Percentiles rank a stretch among this genome's conserved stretches.
Evolutionary conservation across 2,797 vertebrate species (phyloP).

Genomic region (Caiman crocodilus): DNA sequence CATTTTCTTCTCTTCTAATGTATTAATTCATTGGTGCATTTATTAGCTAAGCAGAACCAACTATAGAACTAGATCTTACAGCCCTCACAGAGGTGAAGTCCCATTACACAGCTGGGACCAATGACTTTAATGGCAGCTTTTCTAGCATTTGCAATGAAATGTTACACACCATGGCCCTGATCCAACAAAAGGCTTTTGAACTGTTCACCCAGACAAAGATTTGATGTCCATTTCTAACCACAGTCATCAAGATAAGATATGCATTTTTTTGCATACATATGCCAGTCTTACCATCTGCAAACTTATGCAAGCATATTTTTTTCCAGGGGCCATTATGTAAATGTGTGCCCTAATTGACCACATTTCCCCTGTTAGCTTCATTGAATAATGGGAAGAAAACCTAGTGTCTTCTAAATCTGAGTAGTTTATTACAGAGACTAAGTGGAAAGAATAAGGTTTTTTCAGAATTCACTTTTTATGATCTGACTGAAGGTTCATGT

Average conservation of each 20-base stretch:
- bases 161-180: rapidly evolving
- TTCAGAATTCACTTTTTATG: neutral
- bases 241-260: neutral
- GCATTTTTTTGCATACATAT: neutral
- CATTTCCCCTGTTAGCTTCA: neutral
- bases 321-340: neutral
- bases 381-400: neutral
- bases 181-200: neutral
- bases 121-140: neutral
- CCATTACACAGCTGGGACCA: neutral
- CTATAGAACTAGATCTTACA: neutral
- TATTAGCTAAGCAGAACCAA: neutral
- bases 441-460: neutral
- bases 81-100: neutral
- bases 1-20: neutral
- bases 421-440: neutral
- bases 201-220: neutral
- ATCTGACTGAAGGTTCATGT: neutral
- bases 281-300: neutral
- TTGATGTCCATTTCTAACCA: neutral
- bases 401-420: neutral
- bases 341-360: neutral
- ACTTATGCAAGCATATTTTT: neutral
- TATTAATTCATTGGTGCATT: neutral
- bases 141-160: neutral